Percentiles rank a stretch among this genome's conserved stretches.
These are phyloP conservation scores for Melierax canorus DNA, from an alignment of 2,113 vertebrate species.

Conservation along the genomic window DNA sequence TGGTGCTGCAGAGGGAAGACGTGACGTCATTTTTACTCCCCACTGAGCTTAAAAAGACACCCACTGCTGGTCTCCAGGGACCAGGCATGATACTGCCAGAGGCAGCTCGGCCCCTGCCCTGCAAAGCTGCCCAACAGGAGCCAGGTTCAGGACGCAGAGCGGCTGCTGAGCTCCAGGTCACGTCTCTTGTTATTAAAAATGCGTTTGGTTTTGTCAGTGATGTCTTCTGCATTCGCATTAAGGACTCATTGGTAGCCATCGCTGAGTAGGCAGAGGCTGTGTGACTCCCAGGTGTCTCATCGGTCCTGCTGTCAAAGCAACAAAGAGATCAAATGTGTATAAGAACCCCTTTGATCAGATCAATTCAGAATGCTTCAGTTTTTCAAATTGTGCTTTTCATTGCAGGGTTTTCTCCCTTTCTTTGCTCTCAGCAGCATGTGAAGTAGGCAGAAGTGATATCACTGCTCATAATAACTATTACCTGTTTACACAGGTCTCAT, in stretches of 20 bases:
- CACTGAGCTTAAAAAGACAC: not conserved
- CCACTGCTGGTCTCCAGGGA: too few species aligned
- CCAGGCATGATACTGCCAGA: not conserved
- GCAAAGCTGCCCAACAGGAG: not conserved
- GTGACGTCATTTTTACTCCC: accelerated
- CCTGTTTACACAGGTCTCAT: not conserved
- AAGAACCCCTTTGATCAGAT: not conserved
- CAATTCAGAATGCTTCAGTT: accelerated
- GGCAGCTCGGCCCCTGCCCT: not conserved
- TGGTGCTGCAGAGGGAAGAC: not conserved
- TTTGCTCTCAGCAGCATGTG: not conserved
- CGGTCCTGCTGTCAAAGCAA: not conserved
- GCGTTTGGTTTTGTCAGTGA: not conserved
- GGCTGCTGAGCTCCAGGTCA: not conserved
- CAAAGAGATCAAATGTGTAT: not conserved
- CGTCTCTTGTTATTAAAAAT: accelerated
- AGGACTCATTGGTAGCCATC: not conserved
- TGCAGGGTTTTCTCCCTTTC: not conserved
- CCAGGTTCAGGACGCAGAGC: not conserved
- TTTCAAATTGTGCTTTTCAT: not conserved
- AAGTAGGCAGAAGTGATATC: not conserved
- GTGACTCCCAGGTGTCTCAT: not conserved
- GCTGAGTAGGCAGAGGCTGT: not conserved
- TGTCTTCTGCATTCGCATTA: not conserved
- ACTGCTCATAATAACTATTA: accelerated